Evolutionary conservation across 1,140 invertebrate species (phyloP), one percentile per base, ranked within the genome.

Genomic region (Carcinoscorpius rotundicauda): DNA sequence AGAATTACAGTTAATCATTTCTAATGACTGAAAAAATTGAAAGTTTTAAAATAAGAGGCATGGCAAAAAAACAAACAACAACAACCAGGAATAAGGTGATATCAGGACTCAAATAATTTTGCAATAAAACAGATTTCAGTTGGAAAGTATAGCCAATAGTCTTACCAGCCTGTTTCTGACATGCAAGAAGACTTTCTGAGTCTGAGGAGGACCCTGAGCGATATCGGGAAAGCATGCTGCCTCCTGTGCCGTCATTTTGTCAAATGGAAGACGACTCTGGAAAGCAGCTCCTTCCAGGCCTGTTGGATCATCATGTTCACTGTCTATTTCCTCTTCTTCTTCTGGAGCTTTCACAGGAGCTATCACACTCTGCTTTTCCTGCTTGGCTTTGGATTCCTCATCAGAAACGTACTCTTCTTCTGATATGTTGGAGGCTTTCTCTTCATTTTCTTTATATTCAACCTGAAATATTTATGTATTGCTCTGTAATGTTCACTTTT

Each of bases 231-330:
- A 98, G 75, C 89, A 91, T 53, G 88, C 87, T 4, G 92, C 90
- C 81, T 99, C 96, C 53, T 88, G 85, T 4, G 91, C 89, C 51
- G 92, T 95, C 83, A 98, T 85, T 76, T 96, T 96, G 75, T 96
- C 94, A 78, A 89, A 92, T 4, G 93, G 93, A 73, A 98, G 80
- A 64, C 95, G 83, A 69, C 90, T 93, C 76, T 94, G 91, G 65
- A 73, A 95, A 3, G 92, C 91, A 62, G 92, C 91, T 59, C 92
- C 92, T 81, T 95, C 92, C 64, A 94, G 81, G 69, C 75, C 76
- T 66, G 76, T 75, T 8, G 76, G 75, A 64, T 77, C 77, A 52
- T 69, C 68, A 56, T 76, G 71, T 59, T 77, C 76, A 70, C 76
- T 77, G 51, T 77, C 76, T 55, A 68, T 67, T 63, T 77, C 75